phyloP scores from a whole-genome alignment of 2,113 vertebrate genomes.

The Chaenogobius annularis region DNA sequence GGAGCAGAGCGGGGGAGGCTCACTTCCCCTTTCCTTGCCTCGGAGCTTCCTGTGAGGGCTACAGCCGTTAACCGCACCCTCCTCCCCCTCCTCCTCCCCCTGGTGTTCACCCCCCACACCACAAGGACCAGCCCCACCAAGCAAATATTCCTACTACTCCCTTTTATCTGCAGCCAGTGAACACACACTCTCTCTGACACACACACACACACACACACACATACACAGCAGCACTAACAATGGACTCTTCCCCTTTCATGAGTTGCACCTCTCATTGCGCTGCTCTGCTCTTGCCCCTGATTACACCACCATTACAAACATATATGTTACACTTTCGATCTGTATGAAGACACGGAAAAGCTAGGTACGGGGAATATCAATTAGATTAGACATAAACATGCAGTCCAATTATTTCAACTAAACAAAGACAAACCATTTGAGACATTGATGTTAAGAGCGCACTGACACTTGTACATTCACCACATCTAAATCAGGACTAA shows the following conservation, averaged over 20 bases:
- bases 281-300: constrained; percentile 18
- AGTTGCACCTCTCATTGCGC: constrained; percentile 28
- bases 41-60: constrained; percentile 70
- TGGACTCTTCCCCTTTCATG: constrained; percentile 29
- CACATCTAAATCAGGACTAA: no score
- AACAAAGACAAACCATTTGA: no score
- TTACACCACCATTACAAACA: constrained; percentile 46
- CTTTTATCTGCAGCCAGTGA: constrained; percentile 33
- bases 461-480: no score
- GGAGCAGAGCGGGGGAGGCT: constrained; percentile 71
- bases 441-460: no score
- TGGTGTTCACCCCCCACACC: constrained; percentile 42
- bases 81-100: constrained; percentile 21
- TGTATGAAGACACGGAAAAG: background rate
- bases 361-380: no score
- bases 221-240: constrained; percentile 32
- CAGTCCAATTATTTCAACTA: no score
- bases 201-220: constrained; percentile 35
- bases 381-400: no score
- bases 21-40: constrained; percentile 76
- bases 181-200: constrained; percentile 21
- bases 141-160: constrained; percentile 32
- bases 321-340: background rate
- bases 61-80: constrained; percentile 75
- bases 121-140: constrained; percentile 12